These are phyloP conservation scores for Parazoanthus darwini DNA, from an alignment of 92 coral and sea anemone species.

Conservation along the genomic window DNA sequence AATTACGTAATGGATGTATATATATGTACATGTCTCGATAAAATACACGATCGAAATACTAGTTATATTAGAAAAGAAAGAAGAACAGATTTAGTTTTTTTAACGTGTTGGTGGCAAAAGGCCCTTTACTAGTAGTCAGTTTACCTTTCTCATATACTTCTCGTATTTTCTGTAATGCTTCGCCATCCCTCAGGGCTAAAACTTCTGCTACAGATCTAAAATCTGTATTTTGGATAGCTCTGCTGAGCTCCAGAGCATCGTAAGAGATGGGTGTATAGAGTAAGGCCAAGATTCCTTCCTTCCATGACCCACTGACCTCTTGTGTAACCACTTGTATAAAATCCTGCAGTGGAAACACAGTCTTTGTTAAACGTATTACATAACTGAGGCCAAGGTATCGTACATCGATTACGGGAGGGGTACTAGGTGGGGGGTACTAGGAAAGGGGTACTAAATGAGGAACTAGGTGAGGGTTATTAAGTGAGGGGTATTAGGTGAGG, in stretches of 20 bases:
- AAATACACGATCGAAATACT: too few relatives aligned
- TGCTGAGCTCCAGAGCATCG: constrained; percentile 19
- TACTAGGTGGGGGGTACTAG: too few relatives aligned
- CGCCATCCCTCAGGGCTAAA: background rate
- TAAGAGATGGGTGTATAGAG: background rate
- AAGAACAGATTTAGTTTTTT: too few relatives aligned
- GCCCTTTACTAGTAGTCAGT: too few relatives aligned
- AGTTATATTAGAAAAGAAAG: too few relatives aligned
- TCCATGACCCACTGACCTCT: constrained; percentile 10
- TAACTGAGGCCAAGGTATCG: background rate
- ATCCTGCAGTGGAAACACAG: background rate
- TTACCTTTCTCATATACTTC: constrained; percentile 13
- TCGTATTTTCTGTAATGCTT: background rate
- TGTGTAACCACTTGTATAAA: background rate
- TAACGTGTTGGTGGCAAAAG: background rate
- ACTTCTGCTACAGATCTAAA: background rate
- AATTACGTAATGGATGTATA: too few relatives aligned
- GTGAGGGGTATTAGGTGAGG: too few relatives aligned
- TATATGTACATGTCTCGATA: too few relatives aligned
- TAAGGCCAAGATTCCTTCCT: constrained; percentile 2
- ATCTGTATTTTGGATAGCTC: background rate
- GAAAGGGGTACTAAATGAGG: too few relatives aligned
- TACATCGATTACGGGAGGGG: background rate
- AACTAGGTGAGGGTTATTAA: too few relatives aligned
- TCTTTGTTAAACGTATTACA: background rate